Percentiles rank a stretch among this genome's conserved stretches.
These are phyloP conservation scores for Lycophotia porphyrea DNA, from an alignment of 2,888 invertebrate species.

Conservation along the genomic window DNA sequence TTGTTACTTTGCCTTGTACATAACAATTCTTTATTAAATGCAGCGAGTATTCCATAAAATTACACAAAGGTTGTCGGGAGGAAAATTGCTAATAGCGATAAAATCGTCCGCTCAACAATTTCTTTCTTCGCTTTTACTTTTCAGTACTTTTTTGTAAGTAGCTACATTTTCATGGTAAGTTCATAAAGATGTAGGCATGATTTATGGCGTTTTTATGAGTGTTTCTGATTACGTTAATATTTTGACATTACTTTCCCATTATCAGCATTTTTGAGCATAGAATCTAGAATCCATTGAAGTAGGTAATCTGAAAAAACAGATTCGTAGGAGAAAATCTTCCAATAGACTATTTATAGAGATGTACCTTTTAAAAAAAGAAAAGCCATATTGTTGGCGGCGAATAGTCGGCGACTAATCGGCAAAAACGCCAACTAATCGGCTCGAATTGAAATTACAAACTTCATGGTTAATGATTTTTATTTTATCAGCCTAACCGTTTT, in stretches of 20 bases:
- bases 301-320: background rate
- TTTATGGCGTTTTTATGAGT: slow-evolving; percentile 24
- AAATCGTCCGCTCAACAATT: slow-evolving; percentile 18
- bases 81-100: slow-evolving; percentile 45
- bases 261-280: background rate
- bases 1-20: slow-evolving; percentile 25
- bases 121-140: slow-evolving; percentile 30
- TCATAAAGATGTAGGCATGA: slow-evolving; percentile 17
- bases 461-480: too few species aligned
- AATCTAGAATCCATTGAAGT: background rate
- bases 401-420: background rate
- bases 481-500: too few species aligned
- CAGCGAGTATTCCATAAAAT: slow-evolving; percentile 27
- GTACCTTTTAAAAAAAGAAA: too few species aligned
- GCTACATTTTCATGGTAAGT: slow-evolving; percentile 16
- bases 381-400: too few species aligned
- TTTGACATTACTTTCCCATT: background rate
- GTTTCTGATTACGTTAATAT: background rate
- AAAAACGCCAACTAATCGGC: background rate
- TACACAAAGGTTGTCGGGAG: slow-evolving; percentile 31
- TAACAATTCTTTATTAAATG: slow-evolving; percentile 43
- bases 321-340: background rate
- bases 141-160: slow-evolving; percentile 11
- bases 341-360: too few species aligned
- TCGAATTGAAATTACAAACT: background rate